Evolutionary conservation across 2,113 vertebrate genomes (phyloP).

Genomic region (Isurus oxyrinchus): DNA sequence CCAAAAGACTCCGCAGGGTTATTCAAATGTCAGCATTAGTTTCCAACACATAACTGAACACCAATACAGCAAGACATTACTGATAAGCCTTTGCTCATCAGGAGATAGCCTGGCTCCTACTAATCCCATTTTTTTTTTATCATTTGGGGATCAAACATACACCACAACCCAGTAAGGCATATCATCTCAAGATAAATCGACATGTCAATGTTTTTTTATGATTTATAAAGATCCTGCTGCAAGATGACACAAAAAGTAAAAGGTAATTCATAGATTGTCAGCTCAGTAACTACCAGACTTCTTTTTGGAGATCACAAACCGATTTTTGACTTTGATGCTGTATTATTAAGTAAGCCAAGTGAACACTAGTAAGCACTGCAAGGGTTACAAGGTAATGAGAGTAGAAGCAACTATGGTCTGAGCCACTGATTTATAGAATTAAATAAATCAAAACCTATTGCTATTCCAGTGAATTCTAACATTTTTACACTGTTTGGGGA

Average conservation of each 20-base stretch:
- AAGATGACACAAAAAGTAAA: not conserved
- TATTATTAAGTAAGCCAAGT: not conserved
- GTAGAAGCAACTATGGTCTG: not conserved
- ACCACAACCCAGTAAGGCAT: not conserved
- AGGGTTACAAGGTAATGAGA: not conserved
- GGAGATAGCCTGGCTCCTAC: slow-evolving; percentile 12
- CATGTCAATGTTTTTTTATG: not conserved
- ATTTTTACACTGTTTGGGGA: not conserved
- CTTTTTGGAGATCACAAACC: not conserved
- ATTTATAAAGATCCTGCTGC: not conserved
- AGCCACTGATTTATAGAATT: not conserved
- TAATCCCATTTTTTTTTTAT: slow-evolving; percentile 4
- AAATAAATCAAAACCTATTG: not conserved
- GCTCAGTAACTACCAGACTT: not conserved
- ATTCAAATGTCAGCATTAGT: slow-evolving; percentile 39
- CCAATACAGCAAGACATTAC: slow-evolving; percentile 38
- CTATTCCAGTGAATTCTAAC: not conserved
- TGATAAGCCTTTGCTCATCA: not conserved
- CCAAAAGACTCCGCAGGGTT: slow-evolving; percentile 37
- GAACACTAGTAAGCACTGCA: not conserved
- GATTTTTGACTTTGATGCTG: not conserved
- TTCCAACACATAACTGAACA: slow-evolving; percentile 39
- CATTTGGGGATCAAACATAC: not conserved
- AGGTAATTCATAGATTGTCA: not conserved
- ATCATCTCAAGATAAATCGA: not conserved